Conservation (phyloP, 2,797 vertebrate genomes). For the Coilia nasus region DNA sequence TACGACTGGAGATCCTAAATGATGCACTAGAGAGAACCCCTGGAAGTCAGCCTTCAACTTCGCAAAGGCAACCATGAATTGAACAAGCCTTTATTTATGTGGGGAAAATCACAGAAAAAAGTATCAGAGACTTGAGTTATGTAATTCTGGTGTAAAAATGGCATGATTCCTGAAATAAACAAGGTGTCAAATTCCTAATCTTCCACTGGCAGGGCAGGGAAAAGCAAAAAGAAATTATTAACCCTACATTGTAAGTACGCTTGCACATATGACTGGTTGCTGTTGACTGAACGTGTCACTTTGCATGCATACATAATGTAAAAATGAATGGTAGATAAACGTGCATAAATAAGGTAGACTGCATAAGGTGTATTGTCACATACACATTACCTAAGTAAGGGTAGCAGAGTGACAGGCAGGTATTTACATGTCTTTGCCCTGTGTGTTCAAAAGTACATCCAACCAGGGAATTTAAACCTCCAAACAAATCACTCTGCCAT, state of each 20-base stretch:
- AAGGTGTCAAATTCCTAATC: background rate
- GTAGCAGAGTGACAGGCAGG: background rate
- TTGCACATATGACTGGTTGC: background rate
- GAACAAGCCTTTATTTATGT: background rate
- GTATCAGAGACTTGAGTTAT: too few relatives aligned
- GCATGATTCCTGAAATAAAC: background rate
- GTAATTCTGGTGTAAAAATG: background rate
- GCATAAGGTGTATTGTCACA: background rate
- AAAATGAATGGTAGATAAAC: background rate
- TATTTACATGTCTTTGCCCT: background rate
- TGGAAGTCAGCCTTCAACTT: constrained; percentile 41
- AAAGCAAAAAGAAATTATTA: background rate
- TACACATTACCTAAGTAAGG: background rate
- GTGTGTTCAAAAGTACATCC: background rate
- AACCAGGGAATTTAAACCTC: background rate
- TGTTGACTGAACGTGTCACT: background rate
- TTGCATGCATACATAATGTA: background rate
- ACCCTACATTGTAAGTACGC: background rate
- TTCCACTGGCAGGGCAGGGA: background rate
- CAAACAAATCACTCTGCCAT: background rate
- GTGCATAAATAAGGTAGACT: background rate
- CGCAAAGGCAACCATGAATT: constrained; percentile 28
- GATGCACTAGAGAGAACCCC: constrained; percentile 55
- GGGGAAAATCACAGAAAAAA: background rate
- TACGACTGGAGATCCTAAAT: constrained; percentile 71